Conservation (phyloP, 2,888 invertebrate genomes). For the Taphrorychus bicolor region DNA sequence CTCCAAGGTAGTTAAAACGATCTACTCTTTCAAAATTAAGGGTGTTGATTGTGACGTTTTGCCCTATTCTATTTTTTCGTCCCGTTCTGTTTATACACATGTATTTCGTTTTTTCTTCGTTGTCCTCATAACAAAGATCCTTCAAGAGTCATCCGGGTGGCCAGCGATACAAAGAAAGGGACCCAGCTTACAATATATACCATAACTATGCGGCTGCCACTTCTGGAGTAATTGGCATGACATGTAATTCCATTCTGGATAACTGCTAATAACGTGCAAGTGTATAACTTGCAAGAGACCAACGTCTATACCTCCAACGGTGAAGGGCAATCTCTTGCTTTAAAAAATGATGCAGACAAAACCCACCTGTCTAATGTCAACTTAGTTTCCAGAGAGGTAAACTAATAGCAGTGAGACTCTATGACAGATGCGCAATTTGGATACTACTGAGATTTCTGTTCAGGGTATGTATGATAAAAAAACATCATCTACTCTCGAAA, state of each 20-base stretch:
- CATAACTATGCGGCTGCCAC: constrained; percentile 3
- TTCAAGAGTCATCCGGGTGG: constrained; percentile 18
- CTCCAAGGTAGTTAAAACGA: no score
- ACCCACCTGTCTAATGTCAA: constrained; percentile 3
- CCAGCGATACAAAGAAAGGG: constrained; percentile 9
- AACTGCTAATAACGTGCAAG: background rate
- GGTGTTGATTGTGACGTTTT: no score
- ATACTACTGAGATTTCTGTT: no score
- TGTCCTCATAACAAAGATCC: background rate
- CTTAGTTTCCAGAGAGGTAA: constrained; percentile 11
- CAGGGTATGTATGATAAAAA: no score
- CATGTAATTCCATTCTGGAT: constrained; percentile 24
- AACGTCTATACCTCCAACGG: constrained; percentile 4
- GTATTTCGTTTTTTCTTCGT: no score
- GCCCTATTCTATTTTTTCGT: no score
- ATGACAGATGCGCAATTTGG: no score
- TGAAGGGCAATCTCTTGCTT: constrained; percentile 18
- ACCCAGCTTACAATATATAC: constrained; percentile 18
- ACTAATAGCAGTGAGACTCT: no score
- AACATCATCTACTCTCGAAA: no score
- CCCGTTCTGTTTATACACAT: no score
- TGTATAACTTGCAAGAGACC: constrained; percentile 16
- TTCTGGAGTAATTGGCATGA: constrained; percentile 12
- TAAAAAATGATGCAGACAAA: constrained; percentile 22
- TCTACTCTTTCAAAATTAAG: no score